Evolutionary conservation across 2,888 invertebrate species (phyloP).

Genomic region (Drosophila nigricruria): DNA sequence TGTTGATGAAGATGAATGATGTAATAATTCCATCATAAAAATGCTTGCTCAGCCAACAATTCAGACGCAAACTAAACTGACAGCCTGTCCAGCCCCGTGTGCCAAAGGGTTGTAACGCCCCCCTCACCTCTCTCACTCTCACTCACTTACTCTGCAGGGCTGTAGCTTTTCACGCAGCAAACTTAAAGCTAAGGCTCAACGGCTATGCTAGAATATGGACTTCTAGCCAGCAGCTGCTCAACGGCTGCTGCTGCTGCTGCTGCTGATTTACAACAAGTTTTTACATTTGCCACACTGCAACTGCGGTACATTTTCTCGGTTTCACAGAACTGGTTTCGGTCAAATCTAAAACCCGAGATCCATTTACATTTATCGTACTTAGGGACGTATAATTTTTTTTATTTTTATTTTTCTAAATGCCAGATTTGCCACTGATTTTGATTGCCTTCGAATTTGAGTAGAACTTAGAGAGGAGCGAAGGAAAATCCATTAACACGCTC

Average conservation of each 20-base stretch:
- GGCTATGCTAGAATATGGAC: slow-evolving; percentile 11
- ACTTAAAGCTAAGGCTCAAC: slow-evolving; percentile 60
- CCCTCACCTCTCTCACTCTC: not conserved
- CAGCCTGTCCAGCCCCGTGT: slow-evolving; percentile 52
- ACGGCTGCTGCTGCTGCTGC: slow-evolving; percentile 17
- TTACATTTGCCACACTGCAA: slow-evolving; percentile 63
- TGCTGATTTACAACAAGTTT: slow-evolving; percentile 56
- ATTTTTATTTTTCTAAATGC: slow-evolving; percentile 36
- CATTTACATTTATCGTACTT: slow-evolving; percentile 72
- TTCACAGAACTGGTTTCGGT: slow-evolving; percentile 68
- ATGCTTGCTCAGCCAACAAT: slow-evolving; percentile 62
- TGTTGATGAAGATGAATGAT: slow-evolving; percentile 79
- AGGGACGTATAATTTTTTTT: slow-evolving; percentile 35
- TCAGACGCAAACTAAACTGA: slow-evolving; percentile 57
- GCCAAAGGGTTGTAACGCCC: slow-evolving; percentile 54
- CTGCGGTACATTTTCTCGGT: slow-evolving; percentile 35
- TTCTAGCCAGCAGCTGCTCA: slow-evolving; percentile 33
- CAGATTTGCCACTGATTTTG: slow-evolving; percentile 58
- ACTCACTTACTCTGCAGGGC: not conserved
- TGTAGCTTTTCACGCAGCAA: slow-evolving; percentile 36
- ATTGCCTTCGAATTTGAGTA: slow-evolving; percentile 53
- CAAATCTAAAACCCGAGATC: slow-evolving; percentile 59
- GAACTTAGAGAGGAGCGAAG: slow-evolving; percentile 25
- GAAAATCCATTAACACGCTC: slow-evolving; percentile 73
- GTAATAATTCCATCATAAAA: slow-evolving; percentile 80